Evolutionary conservation across 1,140 invertebrate genomes (phyloP), one percentile per base, ranked within the genome.

Genomic region (Drosophila grimshawi): DNA sequence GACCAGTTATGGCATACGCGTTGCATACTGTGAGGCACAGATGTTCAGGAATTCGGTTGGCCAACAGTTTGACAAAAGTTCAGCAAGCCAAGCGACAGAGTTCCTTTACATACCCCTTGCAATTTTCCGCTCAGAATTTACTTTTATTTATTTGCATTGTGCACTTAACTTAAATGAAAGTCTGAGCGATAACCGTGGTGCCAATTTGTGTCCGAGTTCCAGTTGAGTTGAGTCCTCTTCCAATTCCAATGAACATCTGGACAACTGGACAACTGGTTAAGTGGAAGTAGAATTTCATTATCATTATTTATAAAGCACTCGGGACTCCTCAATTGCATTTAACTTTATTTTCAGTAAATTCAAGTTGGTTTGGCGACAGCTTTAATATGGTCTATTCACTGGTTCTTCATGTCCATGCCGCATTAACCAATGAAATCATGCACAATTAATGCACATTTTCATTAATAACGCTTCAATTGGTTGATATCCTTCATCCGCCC

Each of bases 381-480:
- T 70, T 78, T 78, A 81, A 78, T 72, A 52, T 43, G 61, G 59
- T 74, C 45, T 29, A 11, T 35, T 72, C 6, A 37, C 30, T 46
- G 29, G 11, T 46, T 53, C 55, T 30, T 19, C 11, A 67, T 68
- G 55, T 71, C 33, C 64, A 63, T 76, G 68, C 55, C 37, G 61
- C 66, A 86, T 86, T 86, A 86, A 86, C 79, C 82, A 74, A 72
- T 63, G 65, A 79, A 80, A 43, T 86, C 78, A 81, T 86, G 79
- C 79, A 80, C 76, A 77, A 79, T 81, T 81, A 86, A 86, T 86
- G 65, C 68, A 62, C 68, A 79, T 83, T 80, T 80, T 63, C 82
- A 76, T 86, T 86, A 86, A 86, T 86, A 80, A 86, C 82, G 82
- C 82, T 62, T 76, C 80, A 74, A 48, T 71, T 67, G 70, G 56